Percentiles rank a stretch among this genome's conserved stretches.
Evolutionary conservation across 2,113 vertebrate genomes (phyloP).

Genomic region (Sander vitreus): DNA sequence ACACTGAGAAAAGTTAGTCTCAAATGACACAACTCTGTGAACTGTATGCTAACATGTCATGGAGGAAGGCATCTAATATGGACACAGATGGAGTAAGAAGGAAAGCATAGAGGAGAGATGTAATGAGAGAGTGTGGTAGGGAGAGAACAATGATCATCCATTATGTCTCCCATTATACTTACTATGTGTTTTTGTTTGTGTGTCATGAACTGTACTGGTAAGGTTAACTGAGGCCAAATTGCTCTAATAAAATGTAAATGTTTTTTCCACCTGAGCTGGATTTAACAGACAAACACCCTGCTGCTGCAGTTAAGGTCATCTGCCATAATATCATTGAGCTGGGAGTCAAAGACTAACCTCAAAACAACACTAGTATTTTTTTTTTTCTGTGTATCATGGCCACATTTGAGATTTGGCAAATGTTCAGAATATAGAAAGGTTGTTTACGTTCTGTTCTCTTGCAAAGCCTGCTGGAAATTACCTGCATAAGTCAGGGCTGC

Average conservation of each 20-base stretch:
- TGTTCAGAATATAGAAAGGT: conserved; percentile 11
- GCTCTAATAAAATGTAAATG: not conserved
- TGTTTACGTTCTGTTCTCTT: not conserved
- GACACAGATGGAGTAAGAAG: conserved; percentile 11
- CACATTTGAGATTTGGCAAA: not conserved
- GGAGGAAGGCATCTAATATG: conserved; percentile 11
- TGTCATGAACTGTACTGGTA: not conserved
- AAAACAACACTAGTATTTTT: not conserved
- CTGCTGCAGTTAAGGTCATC: conserved; percentile 58
- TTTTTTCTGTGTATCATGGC: not conserved
- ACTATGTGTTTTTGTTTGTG: conserved; percentile 31
- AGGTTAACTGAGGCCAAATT: conserved; percentile 18
- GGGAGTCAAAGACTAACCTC: conserved; percentile 13
- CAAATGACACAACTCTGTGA: conserved; percentile 44
- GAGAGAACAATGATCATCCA: conserved; percentile 18
- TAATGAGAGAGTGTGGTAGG: not conserved
- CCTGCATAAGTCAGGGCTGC: not conserved
- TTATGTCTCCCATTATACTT: conserved; percentile 6
- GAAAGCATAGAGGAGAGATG: conserved; percentile 5
- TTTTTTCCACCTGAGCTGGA: not conserved
- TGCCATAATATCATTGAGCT: conserved; percentile 3
- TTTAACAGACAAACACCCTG: conserved; percentile 18
- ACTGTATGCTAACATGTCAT: conserved; percentile 16
- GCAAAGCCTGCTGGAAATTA: not conserved
- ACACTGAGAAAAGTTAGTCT: conserved; percentile 28